These are phyloP conservation scores for Hoplodrina blanda DNA, from an alignment of 2,888 invertebrate genomes.

Conservation along the genomic window DNA sequence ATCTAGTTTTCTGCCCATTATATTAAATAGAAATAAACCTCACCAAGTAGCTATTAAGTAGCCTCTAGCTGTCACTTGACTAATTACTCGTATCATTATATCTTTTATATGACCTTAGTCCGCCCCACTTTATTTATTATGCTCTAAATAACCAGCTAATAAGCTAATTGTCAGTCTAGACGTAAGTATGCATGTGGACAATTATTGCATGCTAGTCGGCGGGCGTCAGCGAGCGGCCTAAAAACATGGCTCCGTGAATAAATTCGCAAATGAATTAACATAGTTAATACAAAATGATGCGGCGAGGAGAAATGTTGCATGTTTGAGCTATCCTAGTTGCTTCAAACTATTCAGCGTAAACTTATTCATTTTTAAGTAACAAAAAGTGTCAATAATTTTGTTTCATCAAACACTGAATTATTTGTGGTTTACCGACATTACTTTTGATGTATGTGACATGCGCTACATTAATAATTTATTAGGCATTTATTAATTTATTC, in stretches of 20 bases:
- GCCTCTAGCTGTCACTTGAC: not conserved
- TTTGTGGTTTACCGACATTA: not conserved
- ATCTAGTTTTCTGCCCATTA: not conserved
- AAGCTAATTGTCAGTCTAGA: slow-evolving; percentile 62
- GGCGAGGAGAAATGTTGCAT: slow-evolving; percentile 53
- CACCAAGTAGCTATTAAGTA: not conserved
- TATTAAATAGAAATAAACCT: not conserved
- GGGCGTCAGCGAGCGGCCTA: slow-evolving; percentile 56
- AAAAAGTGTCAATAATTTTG: slow-evolving; percentile 34
- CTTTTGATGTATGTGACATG: not conserved
- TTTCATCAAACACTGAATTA: not conserved
- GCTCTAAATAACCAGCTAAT: slow-evolving; percentile 72
- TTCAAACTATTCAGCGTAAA: slow-evolving; percentile 32
- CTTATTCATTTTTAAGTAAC: slow-evolving; percentile 19
- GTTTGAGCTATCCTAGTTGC: slow-evolving; percentile 30
- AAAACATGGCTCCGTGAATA: slow-evolving; percentile 58
- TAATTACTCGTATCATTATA: slow-evolving; percentile 8
- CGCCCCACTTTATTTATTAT: slow-evolving; percentile 57
- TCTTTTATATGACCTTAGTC: slow-evolving; percentile 54
- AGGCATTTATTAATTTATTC: too few relatives aligned
- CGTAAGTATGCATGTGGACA: slow-evolving; percentile 56
- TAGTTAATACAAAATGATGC: slow-evolving; percentile 35
- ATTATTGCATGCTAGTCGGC: slow-evolving; percentile 55
- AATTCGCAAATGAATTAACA: slow-evolving; percentile 49
- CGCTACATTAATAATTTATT: too few relatives aligned